Evolutionary conservation across 2,888 invertebrate species (phyloP).

Genomic region (Drosophila longiperda): DNA sequence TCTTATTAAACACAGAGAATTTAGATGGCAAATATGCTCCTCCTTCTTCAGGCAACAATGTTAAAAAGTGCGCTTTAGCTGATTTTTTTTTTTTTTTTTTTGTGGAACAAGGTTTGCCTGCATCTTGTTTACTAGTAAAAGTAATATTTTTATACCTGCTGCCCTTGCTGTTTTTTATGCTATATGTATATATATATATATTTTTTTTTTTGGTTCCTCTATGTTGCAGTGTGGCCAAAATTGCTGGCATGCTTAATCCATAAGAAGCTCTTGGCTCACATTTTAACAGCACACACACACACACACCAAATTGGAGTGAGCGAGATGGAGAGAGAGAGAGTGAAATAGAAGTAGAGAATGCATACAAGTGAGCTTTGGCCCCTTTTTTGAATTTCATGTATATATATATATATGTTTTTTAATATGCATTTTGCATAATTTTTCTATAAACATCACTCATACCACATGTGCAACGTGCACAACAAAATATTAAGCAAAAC

Average conservation of each 20-base stretch:
- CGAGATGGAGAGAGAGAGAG: not conserved
- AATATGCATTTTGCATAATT: slow-evolving; percentile 80
- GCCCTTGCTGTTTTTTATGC: slow-evolving; percentile 26
- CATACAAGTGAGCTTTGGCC: slow-evolving; percentile 14
- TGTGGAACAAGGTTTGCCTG: slow-evolving; percentile 40
- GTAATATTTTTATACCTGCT: slow-evolving; percentile 69
- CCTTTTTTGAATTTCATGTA: not conserved
- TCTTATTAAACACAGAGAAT: not conserved
- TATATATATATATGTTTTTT: slow-evolving; percentile 45
- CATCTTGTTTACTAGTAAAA: slow-evolving; percentile 71
- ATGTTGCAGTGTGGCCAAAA: slow-evolving; percentile 63
- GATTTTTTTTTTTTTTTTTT: slow-evolving; percentile 65
- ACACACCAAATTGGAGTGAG: slow-evolving; percentile 14
- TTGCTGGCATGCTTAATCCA: slow-evolving; percentile 80
- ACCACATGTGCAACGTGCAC: slow-evolving; percentile 67
- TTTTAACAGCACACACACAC: slow-evolving; percentile 58
- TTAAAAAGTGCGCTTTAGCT: slow-evolving; percentile 13
- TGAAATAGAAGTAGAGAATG: slow-evolving; percentile 2
- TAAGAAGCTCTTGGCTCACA: slow-evolving; percentile 78
- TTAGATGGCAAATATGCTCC: not conserved
- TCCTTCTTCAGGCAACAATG: not conserved
- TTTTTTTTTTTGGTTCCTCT: slow-evolving; percentile 13
- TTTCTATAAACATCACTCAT: slow-evolving; percentile 79
- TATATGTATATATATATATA: not conserved
- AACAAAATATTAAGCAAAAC: slow-evolving; percentile 72